Conservation (phyloP, 2,888 invertebrate species). For the Masnerella sp. region DNA sequence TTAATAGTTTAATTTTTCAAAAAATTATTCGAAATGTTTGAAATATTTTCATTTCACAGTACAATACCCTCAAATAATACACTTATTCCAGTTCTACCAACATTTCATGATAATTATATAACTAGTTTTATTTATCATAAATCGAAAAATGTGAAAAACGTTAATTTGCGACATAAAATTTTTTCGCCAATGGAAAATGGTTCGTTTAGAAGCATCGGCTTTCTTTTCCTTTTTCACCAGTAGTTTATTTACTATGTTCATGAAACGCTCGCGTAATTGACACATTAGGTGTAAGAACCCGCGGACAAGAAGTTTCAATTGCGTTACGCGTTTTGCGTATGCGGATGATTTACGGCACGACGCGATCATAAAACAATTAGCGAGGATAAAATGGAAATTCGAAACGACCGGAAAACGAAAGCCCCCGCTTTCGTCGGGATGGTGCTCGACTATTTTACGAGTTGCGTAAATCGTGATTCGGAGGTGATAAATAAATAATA, state of each 20-base stretch:
- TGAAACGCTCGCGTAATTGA: constrained; percentile 52
- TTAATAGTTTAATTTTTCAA: too few relatives aligned
- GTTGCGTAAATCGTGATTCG: constrained; percentile 31
- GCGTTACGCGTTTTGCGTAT: constrained; percentile 57
- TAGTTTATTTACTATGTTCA: constrained; percentile 39
- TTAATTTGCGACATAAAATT: too few relatives aligned
- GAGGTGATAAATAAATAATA: constrained; percentile 48
- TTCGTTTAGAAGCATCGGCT: constrained; percentile 4
- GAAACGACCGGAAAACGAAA: constrained; percentile 27
- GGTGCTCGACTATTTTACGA: constrained; percentile 37
- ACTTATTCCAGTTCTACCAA: too few relatives aligned
- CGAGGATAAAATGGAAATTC: constrained; percentile 48
- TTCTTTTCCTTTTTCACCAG: constrained; percentile 7
- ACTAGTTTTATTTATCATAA: too few relatives aligned
- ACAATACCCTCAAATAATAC: too few relatives aligned
- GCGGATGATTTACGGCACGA: constrained; percentile 44
- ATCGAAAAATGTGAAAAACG: too few relatives aligned
- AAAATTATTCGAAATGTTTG: too few relatives aligned
- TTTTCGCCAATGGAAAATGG: background rate
- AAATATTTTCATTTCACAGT: too few relatives aligned
- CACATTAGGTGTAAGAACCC: constrained; percentile 50
- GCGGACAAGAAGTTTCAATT: constrained; percentile 56
- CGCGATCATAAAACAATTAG: constrained; percentile 54
- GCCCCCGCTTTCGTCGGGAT: constrained; percentile 27
- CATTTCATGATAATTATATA: too few relatives aligned